These are phyloP conservation scores for Drosophila rhopaloa DNA, from an alignment of 1,140 invertebrate genomes.

Conservation along the genomic window DNA sequence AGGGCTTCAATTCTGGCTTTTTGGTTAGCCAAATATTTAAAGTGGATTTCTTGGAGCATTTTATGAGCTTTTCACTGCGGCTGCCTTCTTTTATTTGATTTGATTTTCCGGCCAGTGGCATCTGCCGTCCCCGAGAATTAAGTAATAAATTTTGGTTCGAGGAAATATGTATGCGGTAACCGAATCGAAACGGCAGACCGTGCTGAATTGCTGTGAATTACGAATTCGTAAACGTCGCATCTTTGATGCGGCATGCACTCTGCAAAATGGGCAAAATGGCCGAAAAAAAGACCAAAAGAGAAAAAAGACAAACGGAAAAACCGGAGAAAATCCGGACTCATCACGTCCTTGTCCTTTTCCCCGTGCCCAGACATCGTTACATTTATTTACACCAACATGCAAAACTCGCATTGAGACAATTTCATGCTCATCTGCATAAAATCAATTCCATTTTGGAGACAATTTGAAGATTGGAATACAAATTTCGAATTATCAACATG, in stretches of 20 bases:
- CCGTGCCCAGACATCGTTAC: conserved; percentile 42
- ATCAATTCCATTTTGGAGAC: conserved; percentile 85
- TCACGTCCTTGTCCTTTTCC: conserved; percentile 54
- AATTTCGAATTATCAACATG: conserved; percentile 84
- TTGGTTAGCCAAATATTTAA: conserved; percentile 74
- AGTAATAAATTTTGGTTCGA: conserved; percentile 60
- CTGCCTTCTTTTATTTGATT: conserved; percentile 60
- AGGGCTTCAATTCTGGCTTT: conserved; percentile 49
- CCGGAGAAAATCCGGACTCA: conserved; percentile 23
- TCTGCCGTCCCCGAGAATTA: conserved; percentile 51
- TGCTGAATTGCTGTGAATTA: conserved; percentile 53
- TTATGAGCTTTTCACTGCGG: conserved; percentile 57
- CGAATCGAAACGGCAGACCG: conserved; percentile 30
- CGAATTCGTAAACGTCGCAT: conserved; percentile 55
- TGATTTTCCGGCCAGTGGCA: conserved; percentile 53
- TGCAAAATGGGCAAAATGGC: conserved; percentile 24
- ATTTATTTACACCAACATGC: conserved; percentile 82
- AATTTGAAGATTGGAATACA: conserved; percentile 85
- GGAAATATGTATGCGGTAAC: conserved; percentile 42
- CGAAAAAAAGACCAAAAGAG: conserved; percentile 6
- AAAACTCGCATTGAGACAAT: conserved; percentile 81
- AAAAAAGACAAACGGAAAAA: conserved; percentile 1
- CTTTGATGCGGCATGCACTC: conserved; percentile 48
- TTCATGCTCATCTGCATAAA: conserved; percentile 85
- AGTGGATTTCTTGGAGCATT: conserved; percentile 62